Evolutionary conservation across 2,797 vertebrate genomes (phyloP), one percentile per base, ranked within the genome.

Genomic region (Onychomys torridus): DNA sequence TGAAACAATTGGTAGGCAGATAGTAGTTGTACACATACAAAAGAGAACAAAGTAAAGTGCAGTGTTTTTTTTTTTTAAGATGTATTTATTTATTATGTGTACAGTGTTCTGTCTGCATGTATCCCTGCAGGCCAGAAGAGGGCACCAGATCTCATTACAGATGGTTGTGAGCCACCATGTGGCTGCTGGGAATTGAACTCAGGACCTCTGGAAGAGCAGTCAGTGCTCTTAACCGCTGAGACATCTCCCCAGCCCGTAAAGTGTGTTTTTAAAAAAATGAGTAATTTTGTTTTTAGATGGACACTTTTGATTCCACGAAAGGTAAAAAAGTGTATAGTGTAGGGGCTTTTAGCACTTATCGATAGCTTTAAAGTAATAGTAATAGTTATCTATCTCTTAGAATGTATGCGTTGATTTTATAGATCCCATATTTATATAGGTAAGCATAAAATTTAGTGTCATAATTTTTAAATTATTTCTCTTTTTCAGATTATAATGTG

Each of bases 41-140:
- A 96, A 84, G 94, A 95, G 82, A 82, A n/a, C 63, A 82, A 52
- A 46, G 67, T 79, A 73, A 92, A 95, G 29, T 88, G 6, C 4
- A n/a, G n/a, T n/a, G n/a, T n/a, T n/a, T n/a, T n/a, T n/a, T n/a
- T n/a, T n/a, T n/a, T n/a, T n/a, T n/a, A n/a, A n/a, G n/a, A n/a
- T n/a, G n/a, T n/a, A n/a, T n/a, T n/a, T n/a, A n/a, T n/a, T n/a
- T n/a, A n/a, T n/a, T n/a, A n/a, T n/a, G n/a, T n/a, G n/a, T n/a
- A n/a, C n/a, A n/a, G n/a, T n/a, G n/a, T n/a, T n/a, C n/a, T n/a
- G n/a, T n/a, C n/a, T n/a, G n/a, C n/a, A n/a, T n/a, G n/a, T n/a
- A n/a, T n/a, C n/a, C n/a, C n/a, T n/a, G n/a, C n/a, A n/a, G n/a
- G n/a, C n/a, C n/a, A n/a, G n/a, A n/a, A n/a, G n/a, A n/a, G n/a